A percentile compares a stretch with the other conserved stretches of the same genome.
phyloP scores from a whole-genome alignment of 2,113 vertebrate genomes.

The Ploceus nigricollis region DNA sequence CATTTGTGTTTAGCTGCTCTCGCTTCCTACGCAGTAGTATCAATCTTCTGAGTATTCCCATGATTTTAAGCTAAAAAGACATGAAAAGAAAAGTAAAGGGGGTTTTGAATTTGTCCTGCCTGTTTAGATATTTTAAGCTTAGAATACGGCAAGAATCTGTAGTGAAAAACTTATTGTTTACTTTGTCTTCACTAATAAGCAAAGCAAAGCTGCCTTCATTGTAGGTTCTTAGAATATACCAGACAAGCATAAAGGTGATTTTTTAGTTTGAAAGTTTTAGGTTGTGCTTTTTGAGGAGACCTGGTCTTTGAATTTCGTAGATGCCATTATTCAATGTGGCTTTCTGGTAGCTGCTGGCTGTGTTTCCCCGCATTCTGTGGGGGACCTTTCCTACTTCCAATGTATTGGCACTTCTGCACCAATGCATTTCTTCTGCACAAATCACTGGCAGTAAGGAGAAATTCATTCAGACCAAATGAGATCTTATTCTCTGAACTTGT shows the following conservation, averaged over 20 bases:
- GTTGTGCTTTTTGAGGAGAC: background rate
- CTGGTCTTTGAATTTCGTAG: background rate
- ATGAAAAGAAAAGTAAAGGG: background rate
- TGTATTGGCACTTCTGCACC: background rate
- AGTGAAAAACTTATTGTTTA: background rate
- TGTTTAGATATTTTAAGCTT: background rate
- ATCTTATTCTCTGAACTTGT: background rate
- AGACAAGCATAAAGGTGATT: background rate
- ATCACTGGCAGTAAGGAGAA: background rate
- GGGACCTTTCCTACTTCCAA: background rate
- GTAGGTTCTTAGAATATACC: background rate
- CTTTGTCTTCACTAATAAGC: background rate
- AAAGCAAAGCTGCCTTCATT: background rate
- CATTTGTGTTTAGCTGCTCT: background rate
- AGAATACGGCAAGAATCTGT: background rate
- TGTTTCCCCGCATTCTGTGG: background rate
- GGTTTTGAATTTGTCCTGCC: background rate
- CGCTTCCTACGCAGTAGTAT: background rate
- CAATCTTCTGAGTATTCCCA: background rate
- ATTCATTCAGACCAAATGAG: background rate
- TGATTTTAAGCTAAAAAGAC: background rate
- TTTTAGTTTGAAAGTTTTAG: background rate
- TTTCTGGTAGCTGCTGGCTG: background rate
- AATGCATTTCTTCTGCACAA: background rate
- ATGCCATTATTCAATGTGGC: background rate